phyloP scores from a whole-genome alignment of 2,888 invertebrate genomes.

The Tholera decimalis region DNA sequence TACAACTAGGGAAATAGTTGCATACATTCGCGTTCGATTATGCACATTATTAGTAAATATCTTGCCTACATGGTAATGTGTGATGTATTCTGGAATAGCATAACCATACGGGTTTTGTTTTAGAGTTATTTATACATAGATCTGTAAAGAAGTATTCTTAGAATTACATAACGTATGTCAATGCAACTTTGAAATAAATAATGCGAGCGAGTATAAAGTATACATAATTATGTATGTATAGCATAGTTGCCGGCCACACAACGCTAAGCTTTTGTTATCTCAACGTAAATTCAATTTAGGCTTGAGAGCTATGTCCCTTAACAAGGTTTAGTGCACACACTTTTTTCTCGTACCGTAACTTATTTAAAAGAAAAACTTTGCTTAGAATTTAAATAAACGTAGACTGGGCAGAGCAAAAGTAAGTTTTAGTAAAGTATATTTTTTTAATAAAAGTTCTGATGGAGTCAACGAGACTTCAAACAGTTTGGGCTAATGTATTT shows the following conservation, averaged over 20 bases:
- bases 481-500: conserved; percentile 33
- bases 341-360: conserved; percentile 21
- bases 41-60: conserved; percentile 74
- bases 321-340: conserved; percentile 23
- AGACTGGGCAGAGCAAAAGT: conserved; percentile 7
- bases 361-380: conserved; percentile 38
- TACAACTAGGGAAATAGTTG: conserved; percentile 73
- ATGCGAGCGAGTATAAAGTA: not conserved
- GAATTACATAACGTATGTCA: too few species aligned
- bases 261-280: conserved; percentile 25
- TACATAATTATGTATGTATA: too few species aligned
- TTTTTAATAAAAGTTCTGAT: conserved; percentile 36
- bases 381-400: conserved; percentile 37
- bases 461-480: conserved; percentile 39
- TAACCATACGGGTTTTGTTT: not conserved
- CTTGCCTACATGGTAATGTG: conserved; percentile 59
- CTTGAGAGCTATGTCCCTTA: conserved; percentile 15
- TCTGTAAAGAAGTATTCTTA: too few species aligned
- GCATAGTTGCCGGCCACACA: conserved; percentile 1
- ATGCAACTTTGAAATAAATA: conserved; percentile 4
- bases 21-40: conserved; percentile 66
- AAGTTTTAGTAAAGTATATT: conserved; percentile 27
- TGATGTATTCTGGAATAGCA: not conserved
- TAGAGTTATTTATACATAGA: not conserved
- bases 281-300: conserved; percentile 22